Conservation (phyloP, 2,888 invertebrate genomes). For the Rapana venosa region DNA sequence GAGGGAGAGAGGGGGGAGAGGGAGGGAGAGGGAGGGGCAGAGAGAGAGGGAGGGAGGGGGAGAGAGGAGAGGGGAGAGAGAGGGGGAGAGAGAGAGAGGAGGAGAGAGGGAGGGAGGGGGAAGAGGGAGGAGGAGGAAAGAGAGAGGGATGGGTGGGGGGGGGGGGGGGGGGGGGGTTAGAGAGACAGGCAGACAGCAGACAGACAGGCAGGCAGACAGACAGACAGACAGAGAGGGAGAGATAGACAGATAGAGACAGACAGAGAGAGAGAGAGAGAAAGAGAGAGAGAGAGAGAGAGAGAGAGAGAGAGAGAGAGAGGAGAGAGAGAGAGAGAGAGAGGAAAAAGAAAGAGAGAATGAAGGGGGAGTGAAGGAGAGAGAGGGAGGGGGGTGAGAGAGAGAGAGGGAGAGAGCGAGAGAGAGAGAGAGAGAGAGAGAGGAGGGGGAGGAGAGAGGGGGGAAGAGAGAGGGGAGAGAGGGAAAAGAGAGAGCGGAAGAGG, state of each 20-base stretch:
- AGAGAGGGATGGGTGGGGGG: not conserved
- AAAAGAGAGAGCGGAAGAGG: not conserved
- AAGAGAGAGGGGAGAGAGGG: not conserved
- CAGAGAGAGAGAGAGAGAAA: constrained; percentile 22
- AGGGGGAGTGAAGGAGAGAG: not conserved
- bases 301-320: not conserved
- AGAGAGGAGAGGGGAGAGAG: not conserved
- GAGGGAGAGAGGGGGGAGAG: not conserved
- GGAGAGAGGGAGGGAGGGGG: not conserved
- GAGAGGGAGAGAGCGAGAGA: not conserved
- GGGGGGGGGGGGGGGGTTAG: not conserved
- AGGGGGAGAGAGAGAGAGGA: not conserved
- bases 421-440: constrained; percentile 8
- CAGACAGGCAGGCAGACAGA: not conserved
- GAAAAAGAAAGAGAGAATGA: not conserved
- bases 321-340: not conserved
- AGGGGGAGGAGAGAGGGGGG: not conserved
- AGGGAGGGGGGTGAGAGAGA: not conserved
- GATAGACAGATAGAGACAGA: not conserved
- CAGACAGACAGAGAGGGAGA: not conserved
- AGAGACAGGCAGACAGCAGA: not conserved
- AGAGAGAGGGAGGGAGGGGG: not conserved
- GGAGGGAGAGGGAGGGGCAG: not conserved
- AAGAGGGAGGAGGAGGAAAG: not conserved
- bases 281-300: constrained; percentile 24